Percentiles rank a stretch among this genome's conserved stretches.
Evolutionary conservation across 2,113 vertebrate genomes (phyloP).

Genomic region (Malurus elegans): DNA sequence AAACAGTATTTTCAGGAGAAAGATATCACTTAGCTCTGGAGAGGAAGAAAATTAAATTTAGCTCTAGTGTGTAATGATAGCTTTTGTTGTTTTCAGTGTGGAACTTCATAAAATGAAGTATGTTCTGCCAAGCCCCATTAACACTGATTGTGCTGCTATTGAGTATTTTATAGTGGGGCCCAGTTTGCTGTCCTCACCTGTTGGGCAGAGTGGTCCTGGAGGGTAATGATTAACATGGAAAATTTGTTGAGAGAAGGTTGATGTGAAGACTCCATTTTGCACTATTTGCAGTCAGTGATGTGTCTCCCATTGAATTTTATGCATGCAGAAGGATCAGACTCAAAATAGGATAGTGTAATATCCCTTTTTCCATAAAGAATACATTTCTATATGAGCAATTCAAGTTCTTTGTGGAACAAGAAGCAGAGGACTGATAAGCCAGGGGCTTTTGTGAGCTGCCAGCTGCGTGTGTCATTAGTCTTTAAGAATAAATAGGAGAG

Average conservation of each 20-base stretch:
- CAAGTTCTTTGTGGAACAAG: slow-evolving; percentile 22
- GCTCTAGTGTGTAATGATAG: not conserved
- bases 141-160: not conserved
- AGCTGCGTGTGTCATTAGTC: slow-evolving; percentile 40
- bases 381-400: not conserved
- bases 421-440: slow-evolving; percentile 14
- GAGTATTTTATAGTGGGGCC: not conserved
- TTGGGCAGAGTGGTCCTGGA: not conserved
- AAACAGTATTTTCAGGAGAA: not conserved
- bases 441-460: slow-evolving; percentile 39
- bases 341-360: not conserved
- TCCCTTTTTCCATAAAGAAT: not conserved
- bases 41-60: slow-evolving; percentile 14
- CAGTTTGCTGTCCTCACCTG: not conserved
- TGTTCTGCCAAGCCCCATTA: not conserved
- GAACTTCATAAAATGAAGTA: not conserved
- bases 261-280: not conserved
- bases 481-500: slow-evolving; percentile 10
- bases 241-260: not conserved
- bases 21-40: not conserved
- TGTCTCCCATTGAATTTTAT: not conserved
- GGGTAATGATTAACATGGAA: not conserved
- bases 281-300: not conserved
- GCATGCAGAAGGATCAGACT: not conserved
- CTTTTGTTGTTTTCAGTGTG: not conserved